Base-by-base conservation (phyloP, 2,113 vertebrate species). In the Prunella fulvescens region DNA sequence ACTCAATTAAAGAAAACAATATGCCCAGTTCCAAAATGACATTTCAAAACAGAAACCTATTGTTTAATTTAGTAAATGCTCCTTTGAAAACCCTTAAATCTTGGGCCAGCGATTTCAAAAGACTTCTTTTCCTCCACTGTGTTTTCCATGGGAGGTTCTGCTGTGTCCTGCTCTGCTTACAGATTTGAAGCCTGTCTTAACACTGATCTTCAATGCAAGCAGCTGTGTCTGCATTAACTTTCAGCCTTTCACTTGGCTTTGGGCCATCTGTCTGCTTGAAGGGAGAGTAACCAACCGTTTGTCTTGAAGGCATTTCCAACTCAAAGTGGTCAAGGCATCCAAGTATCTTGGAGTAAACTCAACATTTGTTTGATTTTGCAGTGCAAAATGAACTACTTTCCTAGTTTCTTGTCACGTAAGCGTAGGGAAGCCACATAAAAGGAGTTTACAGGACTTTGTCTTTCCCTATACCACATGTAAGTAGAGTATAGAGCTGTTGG, bases 1-100 rank as follows among this genome's bases (percentile, higher is more conserved):
- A n/a, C 72, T 90, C 60, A 77, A 0, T 91, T 69, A 88, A 92
- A 90, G 76, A 73, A 90, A 84, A 92, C 71, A 94, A 69, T 91
- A 35, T 11, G 8, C 56, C n/a, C 33, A 45, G 65, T 79, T 92
- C 78, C 91, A 87, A 87, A 92, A 53, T 69, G 91, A 79, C 54
- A 76, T 95, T 95, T 93, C 6, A 19, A 71, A 95, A 89, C 78
- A 92, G 84, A 92, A 85, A 50, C 57, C 39, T 79, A 42, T 76
- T 94, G 69, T 91, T 86, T 89, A 58, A 67, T 54, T 76, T 81
- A 17, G 53, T 84, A 76, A 89, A 84, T 93, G 51, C 61, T 84
- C 26, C 72, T 67, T 88, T 94, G 82, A 95, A 93, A 94, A 47
- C 48, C 16, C 23, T 78, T 51, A 86, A 71, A 70, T 90, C 56